Evolutionary conservation across 2,797 vertebrate species (phyloP), one percentile per base, ranked within the genome.

Genomic region (Sus cebifrons): DNA sequence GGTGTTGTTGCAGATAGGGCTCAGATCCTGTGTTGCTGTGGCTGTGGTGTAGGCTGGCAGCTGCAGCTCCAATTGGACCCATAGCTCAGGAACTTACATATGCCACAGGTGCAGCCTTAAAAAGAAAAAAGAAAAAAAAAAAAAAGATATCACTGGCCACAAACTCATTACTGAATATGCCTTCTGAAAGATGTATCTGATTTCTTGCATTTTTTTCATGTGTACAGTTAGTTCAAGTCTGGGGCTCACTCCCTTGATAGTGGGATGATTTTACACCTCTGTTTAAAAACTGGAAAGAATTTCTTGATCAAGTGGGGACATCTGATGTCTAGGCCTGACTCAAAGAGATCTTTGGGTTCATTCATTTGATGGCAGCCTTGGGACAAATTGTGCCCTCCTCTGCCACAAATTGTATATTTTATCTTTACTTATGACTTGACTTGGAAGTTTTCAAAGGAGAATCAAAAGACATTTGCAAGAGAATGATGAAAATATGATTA

Each of bases 381-480:
- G 52, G 44, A 29, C 21, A 91, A 81, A 84, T 84, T 3, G 58
- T 75, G 5, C 9, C 6, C 20, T 10, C 27, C 18, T 58, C 36
- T 4, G 36, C 36, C 17, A 1, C 84, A 65, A 58, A 65, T 14
- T 68, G 13, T 40, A 10, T 64, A 25, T 83, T 83, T 94, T 83
- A 68, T 71, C n/a, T 79, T 86, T 67, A 71, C 44, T 68, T 74
- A 52, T 27, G 23, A 88, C n/a, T 71, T 88, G 17, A 58, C 32
- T 95, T 88, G 27, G 25, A 91, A 56, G 56, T 27, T 54, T 71
- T 93, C 21, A 91, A 95, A 86, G 81, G 58, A 74, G 18, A 95
- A 86, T 78, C 58, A 91, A 87, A 97, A 85, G 23, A 40, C 4
- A 52, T 79, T 71, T 86, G 29, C 5, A 83, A n/a, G 11, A 92